A percentile compares a stretch with the other conserved stretches of the same genome.
Conservation (phyloP, 2,113 vertebrate species). For the Cyprinodon variegatus region DNA sequence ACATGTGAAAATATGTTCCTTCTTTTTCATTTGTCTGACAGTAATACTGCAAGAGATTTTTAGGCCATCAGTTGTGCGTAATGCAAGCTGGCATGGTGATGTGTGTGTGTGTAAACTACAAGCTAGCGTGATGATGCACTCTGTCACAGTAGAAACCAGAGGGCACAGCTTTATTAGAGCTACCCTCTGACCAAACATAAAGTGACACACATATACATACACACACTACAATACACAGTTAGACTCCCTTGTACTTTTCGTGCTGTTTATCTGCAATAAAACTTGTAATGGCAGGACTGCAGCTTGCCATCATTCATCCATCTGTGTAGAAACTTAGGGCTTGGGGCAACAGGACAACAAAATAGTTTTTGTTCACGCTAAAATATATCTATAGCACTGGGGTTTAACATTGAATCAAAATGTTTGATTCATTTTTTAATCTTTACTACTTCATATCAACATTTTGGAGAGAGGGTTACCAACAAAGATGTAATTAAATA, state of each 20-base stretch:
- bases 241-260: slow-evolving; percentile 25
- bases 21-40: slow-evolving; percentile 64
- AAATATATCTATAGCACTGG: neutral
- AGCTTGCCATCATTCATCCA: slow-evolving; percentile 21
- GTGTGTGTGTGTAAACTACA: slow-evolving; percentile 35
- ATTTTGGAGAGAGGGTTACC: neutral
- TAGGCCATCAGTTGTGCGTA: slow-evolving; percentile 68
- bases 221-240: slow-evolving; percentile 13
- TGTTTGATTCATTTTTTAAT: slow-evolving; percentile 4
- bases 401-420: neutral
- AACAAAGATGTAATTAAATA: neutral
- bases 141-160: slow-evolving; percentile 86
- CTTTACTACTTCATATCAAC: neutral
- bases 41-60: slow-evolving; percentile 68
- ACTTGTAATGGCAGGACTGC: slow-evolving; percentile 27
- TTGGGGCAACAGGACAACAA: neutral
- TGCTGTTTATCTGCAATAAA: slow-evolving; percentile 20
- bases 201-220: slow-evolving; percentile 58
- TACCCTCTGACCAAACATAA: slow-evolving; percentile 54
- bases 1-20: slow-evolving; percentile 16
- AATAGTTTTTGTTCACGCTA: slow-evolving; percentile 1
- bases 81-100: slow-evolving; percentile 68
- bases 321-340: neutral
- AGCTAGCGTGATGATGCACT: slow-evolving; percentile 85
- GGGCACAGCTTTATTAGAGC: slow-evolving; percentile 68